phyloP scores from a whole-genome alignment of 2,113 vertebrate species.

The Nycticorax nycticorax region DNA sequence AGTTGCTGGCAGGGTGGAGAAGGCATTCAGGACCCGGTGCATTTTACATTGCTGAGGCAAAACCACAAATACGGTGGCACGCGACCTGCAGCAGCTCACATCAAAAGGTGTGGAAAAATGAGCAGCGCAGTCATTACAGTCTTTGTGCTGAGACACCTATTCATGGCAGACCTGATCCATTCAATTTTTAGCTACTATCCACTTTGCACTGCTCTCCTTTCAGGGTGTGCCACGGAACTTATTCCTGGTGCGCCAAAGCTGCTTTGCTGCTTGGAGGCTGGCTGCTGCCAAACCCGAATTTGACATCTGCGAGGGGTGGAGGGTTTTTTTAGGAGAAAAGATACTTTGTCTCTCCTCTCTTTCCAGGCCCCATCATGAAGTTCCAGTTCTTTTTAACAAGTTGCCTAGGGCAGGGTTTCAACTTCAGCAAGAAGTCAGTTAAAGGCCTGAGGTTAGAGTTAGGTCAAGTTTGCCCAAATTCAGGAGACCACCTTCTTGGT shows the following conservation, averaged over 20 bases:
- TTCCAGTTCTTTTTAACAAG: not conserved
- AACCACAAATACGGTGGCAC: not conserved
- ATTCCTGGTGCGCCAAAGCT: not conserved
- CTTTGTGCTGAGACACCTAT: not conserved
- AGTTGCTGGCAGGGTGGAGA: not conserved
- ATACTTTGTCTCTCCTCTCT: not conserved
- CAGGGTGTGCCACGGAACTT: not conserved
- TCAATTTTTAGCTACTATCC: not conserved
- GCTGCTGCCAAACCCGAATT: not conserved
- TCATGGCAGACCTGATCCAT: not conserved
- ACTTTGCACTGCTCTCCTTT: not conserved
- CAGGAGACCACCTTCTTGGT: not conserved
- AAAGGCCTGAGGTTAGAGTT: not conserved
- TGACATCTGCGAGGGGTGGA: not conserved
- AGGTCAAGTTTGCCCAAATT: not conserved
- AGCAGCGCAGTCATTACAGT: fast-evolving
- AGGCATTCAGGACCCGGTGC: not conserved
- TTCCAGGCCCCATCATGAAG: not conserved
- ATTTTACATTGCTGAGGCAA: not conserved
- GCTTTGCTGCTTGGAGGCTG: not conserved
- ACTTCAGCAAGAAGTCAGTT: not conserved
- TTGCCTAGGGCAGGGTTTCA: not conserved
- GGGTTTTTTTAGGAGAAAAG: not conserved
- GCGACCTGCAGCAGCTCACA: not conserved
- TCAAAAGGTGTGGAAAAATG: not conserved